phyloP scores from a whole-genome alignment of 2,888 invertebrate species.

The Rhingia campestris region DNA sequence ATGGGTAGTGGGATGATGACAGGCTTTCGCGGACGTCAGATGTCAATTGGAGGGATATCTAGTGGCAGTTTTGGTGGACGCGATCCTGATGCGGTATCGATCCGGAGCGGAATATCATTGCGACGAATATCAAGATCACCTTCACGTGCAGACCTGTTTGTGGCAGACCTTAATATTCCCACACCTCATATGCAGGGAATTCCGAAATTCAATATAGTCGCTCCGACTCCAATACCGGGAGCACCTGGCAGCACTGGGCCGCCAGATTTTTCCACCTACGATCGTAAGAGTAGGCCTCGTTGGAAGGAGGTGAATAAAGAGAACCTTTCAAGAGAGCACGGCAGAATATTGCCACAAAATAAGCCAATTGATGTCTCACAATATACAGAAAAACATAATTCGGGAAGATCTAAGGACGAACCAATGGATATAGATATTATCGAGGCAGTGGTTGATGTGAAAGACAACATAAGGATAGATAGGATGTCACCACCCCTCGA shows the following conservation, averaged over 20 bases:
- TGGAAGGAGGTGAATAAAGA: conserved; percentile 76
- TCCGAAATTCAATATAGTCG: conserved; percentile 78
- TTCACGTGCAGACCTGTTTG: conserved; percentile 81
- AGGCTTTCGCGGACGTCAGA: conserved; percentile 77
- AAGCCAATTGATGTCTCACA: conserved; percentile 80
- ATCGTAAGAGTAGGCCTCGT: conserved; percentile 64
- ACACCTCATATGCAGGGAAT: conserved; percentile 57
- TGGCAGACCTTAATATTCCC: conserved; percentile 81
- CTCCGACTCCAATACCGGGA: conserved; percentile 79
- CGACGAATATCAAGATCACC: conserved; percentile 80
- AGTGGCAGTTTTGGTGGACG: conserved; percentile 77
- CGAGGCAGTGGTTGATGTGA: conserved; percentile 78
- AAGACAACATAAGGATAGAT: conserved; percentile 79
- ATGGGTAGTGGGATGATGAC: conserved; percentile 74
- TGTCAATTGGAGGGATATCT: conserved; percentile 79
- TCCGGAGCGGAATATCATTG: conserved; percentile 80
- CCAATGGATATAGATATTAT: conserved; percentile 77
- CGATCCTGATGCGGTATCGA: conserved; percentile 79
- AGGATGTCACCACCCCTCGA: conserved; percentile 78
- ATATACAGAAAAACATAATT: conserved; percentile 72
- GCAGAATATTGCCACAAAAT: conserved; percentile 78
- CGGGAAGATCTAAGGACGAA: conserved; percentile 14
- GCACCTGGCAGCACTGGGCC: conserved; percentile 66
- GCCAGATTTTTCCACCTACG: conserved; percentile 75
- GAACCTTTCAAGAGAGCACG: conserved; percentile 56